Evolutionary conservation across 2,888 invertebrate species (phyloP).

Genomic region (Apamea sordens): DNA sequence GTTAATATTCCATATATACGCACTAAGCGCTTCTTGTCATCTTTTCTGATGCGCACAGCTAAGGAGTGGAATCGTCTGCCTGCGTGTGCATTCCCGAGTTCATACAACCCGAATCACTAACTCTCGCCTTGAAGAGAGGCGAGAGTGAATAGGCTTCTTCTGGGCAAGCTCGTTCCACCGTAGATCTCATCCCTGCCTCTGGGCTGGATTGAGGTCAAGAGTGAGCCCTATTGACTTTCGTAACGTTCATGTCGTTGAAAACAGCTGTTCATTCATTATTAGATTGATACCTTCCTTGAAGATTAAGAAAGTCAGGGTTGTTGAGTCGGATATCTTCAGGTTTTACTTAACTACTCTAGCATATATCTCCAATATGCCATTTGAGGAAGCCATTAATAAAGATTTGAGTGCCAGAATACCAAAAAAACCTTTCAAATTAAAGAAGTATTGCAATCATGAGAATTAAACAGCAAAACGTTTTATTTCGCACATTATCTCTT

Average conservation of each 20-base stretch:
- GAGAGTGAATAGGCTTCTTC: too few species aligned
- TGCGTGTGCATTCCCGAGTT: too few species aligned
- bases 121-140: too few species aligned
- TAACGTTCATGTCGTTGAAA: neutral
- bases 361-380: neutral
- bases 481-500: conserved; percentile 8
- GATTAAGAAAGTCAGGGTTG: neutral
- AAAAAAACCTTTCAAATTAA: neutral
- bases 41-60: too few species aligned
- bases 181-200: too few species aligned
- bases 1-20: too few species aligned
- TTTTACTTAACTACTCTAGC: neutral
- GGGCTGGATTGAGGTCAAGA: too few species aligned
- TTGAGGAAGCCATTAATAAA: neutral
- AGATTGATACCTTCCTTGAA: neutral
- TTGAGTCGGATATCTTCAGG: neutral
- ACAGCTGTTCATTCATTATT: neutral
- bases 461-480: neutral
- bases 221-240: neutral
- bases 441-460: neutral
- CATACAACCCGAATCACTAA: too few species aligned
- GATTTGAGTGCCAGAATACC: neutral
- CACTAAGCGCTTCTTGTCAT: too few species aligned
- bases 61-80: too few species aligned
- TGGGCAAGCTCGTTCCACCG: too few species aligned